phyloP scores from a whole-genome alignment of 2,797 vertebrate species.

The Channa striata region DNA sequence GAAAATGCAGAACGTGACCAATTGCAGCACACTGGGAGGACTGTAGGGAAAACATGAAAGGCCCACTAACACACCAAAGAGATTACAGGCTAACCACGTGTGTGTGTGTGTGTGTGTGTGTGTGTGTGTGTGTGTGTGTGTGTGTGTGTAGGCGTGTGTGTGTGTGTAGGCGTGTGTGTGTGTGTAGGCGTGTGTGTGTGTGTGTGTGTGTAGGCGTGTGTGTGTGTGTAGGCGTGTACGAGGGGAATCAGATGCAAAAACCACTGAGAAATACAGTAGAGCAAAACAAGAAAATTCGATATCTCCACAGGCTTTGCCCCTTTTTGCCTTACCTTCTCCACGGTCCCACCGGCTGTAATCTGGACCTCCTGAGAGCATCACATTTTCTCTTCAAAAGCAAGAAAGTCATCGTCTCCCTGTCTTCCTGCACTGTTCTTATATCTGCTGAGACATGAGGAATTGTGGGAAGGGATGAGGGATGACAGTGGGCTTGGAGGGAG shows the following conservation, averaged over 20 bases:
- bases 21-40: constrained; percentile 44
- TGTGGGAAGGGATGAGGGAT: constrained; percentile 35
- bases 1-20: constrained; percentile 28
- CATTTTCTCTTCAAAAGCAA: constrained; percentile 45
- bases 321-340: constrained; percentile 2
- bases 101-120: constrained; percentile 34
- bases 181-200: constrained; percentile 30
- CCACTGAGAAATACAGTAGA: constrained; percentile 27
- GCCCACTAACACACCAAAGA: constrained; percentile 39
- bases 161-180: constrained; percentile 26
- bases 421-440: constrained; percentile 35
- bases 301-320: constrained; percentile 35
- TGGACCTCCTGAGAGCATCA: constrained; percentile 47
- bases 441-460: constrained; percentile 55
- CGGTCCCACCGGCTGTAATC: constrained; percentile 15
- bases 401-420: constrained; percentile 27
- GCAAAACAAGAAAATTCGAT: constrained; percentile 32
- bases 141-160: constrained; percentile 27
- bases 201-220: constrained; percentile 1
- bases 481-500: background rate
- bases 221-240: constrained; percentile 15
- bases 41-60: constrained; percentile 67
- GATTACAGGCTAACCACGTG: constrained; percentile 52
- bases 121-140: constrained; percentile 25
- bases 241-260: constrained; percentile 43